A percentile compares a stretch with the other conserved stretches of the same genome.
Conservation (phyloP, 2,797 vertebrate species). For the Echeneis naucrates region DNA sequence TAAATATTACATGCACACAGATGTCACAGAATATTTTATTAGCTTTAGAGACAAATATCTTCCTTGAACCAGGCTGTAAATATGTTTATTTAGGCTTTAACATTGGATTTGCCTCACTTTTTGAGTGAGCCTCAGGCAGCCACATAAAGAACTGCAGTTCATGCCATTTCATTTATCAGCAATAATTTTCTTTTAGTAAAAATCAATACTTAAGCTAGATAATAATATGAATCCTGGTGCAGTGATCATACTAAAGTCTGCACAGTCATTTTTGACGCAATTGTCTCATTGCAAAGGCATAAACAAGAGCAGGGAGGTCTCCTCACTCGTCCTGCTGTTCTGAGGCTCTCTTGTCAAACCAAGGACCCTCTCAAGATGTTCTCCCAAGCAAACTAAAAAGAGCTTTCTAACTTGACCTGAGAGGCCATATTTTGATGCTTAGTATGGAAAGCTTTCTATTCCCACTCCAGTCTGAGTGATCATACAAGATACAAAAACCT, state of each 20-base stretch:
- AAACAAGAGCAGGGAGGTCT: slow-evolving; percentile 7
- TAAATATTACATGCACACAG: too few species aligned
- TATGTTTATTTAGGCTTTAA: too few species aligned
- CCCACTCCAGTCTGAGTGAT: slow-evolving; percentile 42
- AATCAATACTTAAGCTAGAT: too few species aligned
- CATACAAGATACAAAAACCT: slow-evolving; percentile 18
- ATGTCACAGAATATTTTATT: too few species aligned
- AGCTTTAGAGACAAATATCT: too few species aligned
- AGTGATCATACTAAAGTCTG: not conserved
- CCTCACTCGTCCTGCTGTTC: slow-evolving; percentile 43
- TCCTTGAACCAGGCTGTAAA: too few species aligned
- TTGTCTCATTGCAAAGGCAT: slow-evolving; percentile 22
- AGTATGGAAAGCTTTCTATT: slow-evolving; percentile 41
- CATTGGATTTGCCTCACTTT: too few species aligned
- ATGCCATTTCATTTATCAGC: too few species aligned
- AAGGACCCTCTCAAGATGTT: slow-evolving; percentile 44
- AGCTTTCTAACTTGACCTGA: slow-evolving; percentile 39
- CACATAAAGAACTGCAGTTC: too few species aligned
- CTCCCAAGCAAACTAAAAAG: slow-evolving; percentile 26
- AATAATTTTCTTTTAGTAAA: too few species aligned
- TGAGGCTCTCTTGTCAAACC: slow-evolving; percentile 41
- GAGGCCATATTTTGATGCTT: slow-evolving; percentile 26
- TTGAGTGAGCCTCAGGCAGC: too few species aligned
- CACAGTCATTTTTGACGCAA: not conserved
- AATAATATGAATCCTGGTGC: too few species aligned